phyloP scores from a whole-genome alignment of 2,888 invertebrate species.

The Pseudanteris insignis region DNA sequence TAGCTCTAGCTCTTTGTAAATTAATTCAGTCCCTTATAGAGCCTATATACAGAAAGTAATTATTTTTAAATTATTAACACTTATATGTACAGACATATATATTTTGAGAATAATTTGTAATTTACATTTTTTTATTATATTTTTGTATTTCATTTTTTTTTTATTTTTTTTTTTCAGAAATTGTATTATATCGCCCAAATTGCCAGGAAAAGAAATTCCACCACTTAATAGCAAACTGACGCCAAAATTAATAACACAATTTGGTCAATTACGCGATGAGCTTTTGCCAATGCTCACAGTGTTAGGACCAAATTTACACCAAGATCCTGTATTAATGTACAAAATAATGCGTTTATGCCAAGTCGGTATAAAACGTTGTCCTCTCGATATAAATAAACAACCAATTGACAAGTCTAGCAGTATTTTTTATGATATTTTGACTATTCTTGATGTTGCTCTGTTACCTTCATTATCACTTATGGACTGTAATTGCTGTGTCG shows the following conservation, averaged over 20 bases:
- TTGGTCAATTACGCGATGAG: conserved; percentile 77
- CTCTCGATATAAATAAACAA: conserved; percentile 58
- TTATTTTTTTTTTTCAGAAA: conserved; percentile 68
- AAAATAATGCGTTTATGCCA: conserved; percentile 75
- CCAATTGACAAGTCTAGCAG: conserved; percentile 61
- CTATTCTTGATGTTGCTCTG: conserved; percentile 86
- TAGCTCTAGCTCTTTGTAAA: conserved; percentile 80
- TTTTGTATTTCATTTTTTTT: too few relatives aligned
- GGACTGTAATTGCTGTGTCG: conserved; percentile 94
- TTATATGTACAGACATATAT: too few relatives aligned
- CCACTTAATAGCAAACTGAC: conserved; percentile 70
- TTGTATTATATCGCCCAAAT: conserved; percentile 78
- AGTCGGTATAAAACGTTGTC: conserved; percentile 58
- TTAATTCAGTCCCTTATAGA: conserved; percentile 87
- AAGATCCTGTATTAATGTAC: conserved; percentile 89
- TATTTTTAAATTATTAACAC: conserved; percentile 1
- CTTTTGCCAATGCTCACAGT: conserved; percentile 87
- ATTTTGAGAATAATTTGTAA: too few relatives aligned
- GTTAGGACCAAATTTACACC: conserved; percentile 87
- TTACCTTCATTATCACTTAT: conserved; percentile 90
- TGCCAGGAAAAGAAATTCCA: conserved; percentile 69
- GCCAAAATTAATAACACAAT: conserved; percentile 75
- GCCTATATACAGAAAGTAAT: conserved; percentile 83
- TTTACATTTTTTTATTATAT: conserved; percentile 4
- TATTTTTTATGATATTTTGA: conserved; percentile 84